These are phyloP conservation scores for Tetramorium alpestre DNA, from an alignment of 1,140 invertebrate genomes.

Conservation along the genomic window DNA sequence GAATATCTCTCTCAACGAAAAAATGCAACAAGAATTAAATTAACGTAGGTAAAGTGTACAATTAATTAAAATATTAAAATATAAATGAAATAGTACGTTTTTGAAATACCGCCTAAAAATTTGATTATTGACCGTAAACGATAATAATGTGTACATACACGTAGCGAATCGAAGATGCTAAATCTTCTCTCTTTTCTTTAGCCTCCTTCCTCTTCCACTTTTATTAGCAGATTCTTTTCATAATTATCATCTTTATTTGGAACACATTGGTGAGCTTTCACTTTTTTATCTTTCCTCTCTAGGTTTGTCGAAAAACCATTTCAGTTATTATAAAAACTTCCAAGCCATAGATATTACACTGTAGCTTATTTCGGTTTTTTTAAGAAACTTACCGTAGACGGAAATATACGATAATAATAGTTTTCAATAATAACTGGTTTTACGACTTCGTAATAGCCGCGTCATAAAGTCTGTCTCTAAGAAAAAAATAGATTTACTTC, in stretches of 20 bases:
- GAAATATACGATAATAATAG: not conserved
- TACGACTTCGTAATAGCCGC: not conserved
- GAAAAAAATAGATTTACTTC: too few species aligned
- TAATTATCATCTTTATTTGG: not conserved
- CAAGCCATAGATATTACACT: not conserved
- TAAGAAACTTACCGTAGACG: not conserved
- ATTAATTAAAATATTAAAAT: not conserved
- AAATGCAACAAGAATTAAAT: not conserved
- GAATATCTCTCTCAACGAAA: not conserved
- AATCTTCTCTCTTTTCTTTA: not conserved
- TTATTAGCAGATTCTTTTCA: constrained; percentile 10
- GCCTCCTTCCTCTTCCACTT: not conserved
- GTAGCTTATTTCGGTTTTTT: not conserved
- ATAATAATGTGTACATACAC: not conserved
- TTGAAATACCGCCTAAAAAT: not conserved
- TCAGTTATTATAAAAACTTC: not conserved
- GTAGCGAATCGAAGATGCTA: not conserved
- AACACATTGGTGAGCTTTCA: not conserved
- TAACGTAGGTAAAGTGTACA: not conserved
- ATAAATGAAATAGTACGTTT: not conserved
- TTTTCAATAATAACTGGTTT: not conserved
- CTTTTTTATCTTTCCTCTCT: not conserved
- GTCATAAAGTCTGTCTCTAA: too few species aligned
- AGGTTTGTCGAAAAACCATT: not conserved
- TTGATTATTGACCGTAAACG: not conserved